These are phyloP conservation scores for Lepidotrigona ventralis DNA, from an alignment of 1,140 invertebrate genomes.

Conservation along the genomic window DNA sequence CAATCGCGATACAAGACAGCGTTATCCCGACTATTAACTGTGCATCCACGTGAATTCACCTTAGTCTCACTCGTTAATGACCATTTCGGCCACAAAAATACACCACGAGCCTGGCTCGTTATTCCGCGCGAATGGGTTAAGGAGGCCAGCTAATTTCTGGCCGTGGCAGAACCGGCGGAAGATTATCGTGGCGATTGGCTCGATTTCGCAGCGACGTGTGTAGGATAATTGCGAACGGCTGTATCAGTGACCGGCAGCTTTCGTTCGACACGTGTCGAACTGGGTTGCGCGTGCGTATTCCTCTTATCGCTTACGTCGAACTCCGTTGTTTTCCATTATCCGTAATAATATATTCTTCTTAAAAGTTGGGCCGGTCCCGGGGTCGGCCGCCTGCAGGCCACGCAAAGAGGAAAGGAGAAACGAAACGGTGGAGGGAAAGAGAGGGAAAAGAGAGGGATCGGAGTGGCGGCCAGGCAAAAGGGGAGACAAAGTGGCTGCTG, in stretches of 20 bases:
- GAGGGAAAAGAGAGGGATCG: not conserved
- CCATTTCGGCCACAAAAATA: no score
- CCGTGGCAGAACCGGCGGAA: conserved; percentile 19
- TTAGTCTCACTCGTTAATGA: no score
- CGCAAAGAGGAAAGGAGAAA: no score
- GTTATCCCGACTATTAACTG: no score
- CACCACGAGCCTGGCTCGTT: no score
- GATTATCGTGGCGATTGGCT: conserved; percentile 39
- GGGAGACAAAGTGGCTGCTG: conserved; percentile 59
- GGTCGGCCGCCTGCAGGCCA: conserved; percentile 20
- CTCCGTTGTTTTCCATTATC: conserved; percentile 72
- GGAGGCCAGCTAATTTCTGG: conserved; percentile 10
- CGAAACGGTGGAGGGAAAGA: not conserved
- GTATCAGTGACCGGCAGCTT: conserved; percentile 78
- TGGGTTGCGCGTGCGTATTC: conserved; percentile 57
- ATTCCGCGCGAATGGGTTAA: no score
- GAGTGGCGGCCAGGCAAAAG: conserved; percentile 11
- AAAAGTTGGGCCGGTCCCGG: conserved; percentile 54
- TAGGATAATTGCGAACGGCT: conserved; percentile 75
- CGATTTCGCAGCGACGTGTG: conserved; percentile 56
- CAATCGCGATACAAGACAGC: no score
- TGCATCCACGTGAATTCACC: no score
- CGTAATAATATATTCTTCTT: conserved; percentile 79
- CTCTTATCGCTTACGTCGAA: conserved; percentile 71
- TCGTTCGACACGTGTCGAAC: conserved; percentile 77